A percentile compares a stretch with the other conserved stretches of the same genome.
These are phyloP conservation scores for Morpho helenor DNA, from an alignment of 2,888 invertebrate species.

Conservation along the genomic window DNA sequence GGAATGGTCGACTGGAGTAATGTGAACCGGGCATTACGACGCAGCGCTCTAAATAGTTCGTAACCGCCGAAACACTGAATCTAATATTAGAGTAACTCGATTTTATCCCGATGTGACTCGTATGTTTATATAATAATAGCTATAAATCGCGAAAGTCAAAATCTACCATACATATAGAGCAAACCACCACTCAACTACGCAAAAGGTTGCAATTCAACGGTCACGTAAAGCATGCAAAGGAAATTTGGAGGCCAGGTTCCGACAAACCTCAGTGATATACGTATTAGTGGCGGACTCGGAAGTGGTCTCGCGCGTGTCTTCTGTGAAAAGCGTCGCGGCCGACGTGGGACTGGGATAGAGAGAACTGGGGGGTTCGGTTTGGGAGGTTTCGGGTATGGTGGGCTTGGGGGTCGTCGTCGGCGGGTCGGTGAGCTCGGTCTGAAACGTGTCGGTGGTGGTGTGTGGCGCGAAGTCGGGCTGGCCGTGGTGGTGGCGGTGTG, in stretches of 20 bases:
- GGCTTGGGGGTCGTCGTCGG: slow-evolving; percentile 37
- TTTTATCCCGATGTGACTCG: too few species aligned
- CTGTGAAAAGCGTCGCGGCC: slow-evolving; percentile 38
- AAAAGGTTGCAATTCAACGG: slow-evolving; percentile 18
- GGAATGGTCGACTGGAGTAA: too few species aligned
- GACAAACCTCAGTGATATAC: slow-evolving; percentile 75
- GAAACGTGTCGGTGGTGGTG: slow-evolving; percentile 70
- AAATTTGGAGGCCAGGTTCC: slow-evolving; percentile 49
- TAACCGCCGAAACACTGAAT: too few species aligned
- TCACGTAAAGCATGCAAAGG: slow-evolving; percentile 31
- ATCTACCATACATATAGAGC: slow-evolving; percentile 7
- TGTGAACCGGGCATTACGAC: too few species aligned
- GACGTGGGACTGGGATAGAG: slow-evolving; percentile 34
- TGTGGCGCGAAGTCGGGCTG: slow-evolving; percentile 52
- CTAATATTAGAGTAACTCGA: too few species aligned
- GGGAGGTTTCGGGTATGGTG: slow-evolving; percentile 24
- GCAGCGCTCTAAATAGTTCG: too few species aligned
- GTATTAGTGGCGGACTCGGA: slow-evolving; percentile 63
- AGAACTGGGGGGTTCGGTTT: slow-evolving; percentile 21
- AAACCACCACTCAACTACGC: slow-evolving; percentile 23
- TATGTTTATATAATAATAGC: too few species aligned
- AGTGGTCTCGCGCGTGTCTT: slow-evolving; percentile 47
- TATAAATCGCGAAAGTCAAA: too few species aligned
- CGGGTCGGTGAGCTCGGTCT: slow-evolving; percentile 58
- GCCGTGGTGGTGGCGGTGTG: slow-evolving; percentile 72